These are phyloP conservation scores for Chloebia gouldiae DNA, from an alignment of 2,113 vertebrate genomes.

Conservation along the genomic window DNA sequence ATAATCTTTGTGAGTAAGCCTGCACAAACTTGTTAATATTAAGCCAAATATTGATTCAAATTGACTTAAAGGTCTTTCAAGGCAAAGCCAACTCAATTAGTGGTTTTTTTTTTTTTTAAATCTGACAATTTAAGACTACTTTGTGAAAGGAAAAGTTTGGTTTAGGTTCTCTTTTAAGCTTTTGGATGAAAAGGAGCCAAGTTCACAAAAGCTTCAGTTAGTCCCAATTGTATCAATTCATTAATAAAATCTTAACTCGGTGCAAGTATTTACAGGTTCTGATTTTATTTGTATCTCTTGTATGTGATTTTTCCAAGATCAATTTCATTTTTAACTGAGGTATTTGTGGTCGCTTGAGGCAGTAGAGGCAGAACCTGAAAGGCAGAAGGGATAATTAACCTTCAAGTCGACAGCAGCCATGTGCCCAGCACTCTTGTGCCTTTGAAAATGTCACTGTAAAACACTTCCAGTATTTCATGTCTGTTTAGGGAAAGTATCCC, in stretches of 20 bases:
- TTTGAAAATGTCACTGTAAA: conserved; percentile 15
- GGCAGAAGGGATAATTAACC: not conserved
- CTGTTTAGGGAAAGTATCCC: not conserved
- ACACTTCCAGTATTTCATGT: not conserved
- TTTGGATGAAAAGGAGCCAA: not conserved
- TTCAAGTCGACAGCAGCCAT: not conserved
- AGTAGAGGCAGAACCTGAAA: not conserved
- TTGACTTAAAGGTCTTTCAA: conserved; percentile 6
- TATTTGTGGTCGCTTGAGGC: not conserved
- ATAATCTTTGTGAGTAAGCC: not conserved
- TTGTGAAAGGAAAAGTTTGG: not conserved
- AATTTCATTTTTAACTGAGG: not conserved
- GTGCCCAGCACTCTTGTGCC: not conserved
- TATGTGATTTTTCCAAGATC: not conserved
- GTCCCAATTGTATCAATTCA: not conserved
- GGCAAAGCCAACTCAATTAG: not conserved
- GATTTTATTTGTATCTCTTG: not conserved
- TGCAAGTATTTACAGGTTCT: not conserved
- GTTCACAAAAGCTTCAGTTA: not conserved
- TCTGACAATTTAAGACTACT: not conserved
- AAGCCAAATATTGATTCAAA: conserved; percentile 11
- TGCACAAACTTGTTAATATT: conserved; percentile 11
- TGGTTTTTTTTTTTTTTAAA: not conserved
- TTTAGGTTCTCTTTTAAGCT: not conserved
- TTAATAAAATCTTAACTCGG: not conserved